phyloP scores from a whole-genome alignment of 2,797 vertebrate species.

The Lagorchestes hirsutus region DNA sequence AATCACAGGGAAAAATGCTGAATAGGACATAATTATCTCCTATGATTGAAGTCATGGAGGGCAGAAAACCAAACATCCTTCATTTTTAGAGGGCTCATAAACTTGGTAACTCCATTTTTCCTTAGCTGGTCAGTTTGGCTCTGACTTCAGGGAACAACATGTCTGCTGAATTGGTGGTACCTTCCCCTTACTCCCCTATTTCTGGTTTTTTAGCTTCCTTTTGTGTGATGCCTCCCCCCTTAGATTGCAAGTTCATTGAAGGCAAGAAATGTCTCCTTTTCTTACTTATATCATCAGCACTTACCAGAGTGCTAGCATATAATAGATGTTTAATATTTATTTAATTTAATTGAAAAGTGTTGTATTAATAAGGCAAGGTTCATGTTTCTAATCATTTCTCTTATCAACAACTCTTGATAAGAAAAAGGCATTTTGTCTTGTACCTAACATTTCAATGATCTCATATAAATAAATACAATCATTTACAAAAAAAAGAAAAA shows the following conservation, averaged over 20 bases:
- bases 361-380: neutral
- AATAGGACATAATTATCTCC: neutral
- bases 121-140: neutral
- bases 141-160: neutral
- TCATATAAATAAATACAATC: neutral
- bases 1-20: neutral
- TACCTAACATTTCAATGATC: neutral
- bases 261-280: neutral
- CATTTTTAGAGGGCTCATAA: neutral
- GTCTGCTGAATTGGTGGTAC: neutral
- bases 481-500: neutral
- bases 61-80: neutral
- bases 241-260: neutral
- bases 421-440: neutral
- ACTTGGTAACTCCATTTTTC: neutral
- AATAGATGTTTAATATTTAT: neutral
- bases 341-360: neutral
- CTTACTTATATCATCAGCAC: neutral
- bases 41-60: neutral
- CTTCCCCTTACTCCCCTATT: neutral
- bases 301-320: neutral
- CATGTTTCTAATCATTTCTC: neutral
- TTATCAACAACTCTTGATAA: neutral
- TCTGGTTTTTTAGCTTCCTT: neutral
- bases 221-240: neutral